These are phyloP conservation scores for Scytalopus superciliaris DNA, from an alignment of 2,113 vertebrate species.

Conservation along the genomic window DNA sequence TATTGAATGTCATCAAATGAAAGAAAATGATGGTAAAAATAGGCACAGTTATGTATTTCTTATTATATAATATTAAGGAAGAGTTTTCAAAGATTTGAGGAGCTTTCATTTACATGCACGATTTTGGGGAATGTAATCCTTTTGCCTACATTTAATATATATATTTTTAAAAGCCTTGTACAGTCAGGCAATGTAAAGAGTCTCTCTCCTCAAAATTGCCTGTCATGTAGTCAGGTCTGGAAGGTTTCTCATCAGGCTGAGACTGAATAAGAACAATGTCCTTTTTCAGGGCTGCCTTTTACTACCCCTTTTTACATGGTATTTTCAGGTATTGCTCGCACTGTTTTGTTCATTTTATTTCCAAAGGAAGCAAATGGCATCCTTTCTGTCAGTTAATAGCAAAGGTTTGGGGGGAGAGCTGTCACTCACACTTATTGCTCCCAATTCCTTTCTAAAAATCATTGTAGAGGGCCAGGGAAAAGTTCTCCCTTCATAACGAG, in stretches of 20 bases:
- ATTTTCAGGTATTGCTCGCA: background rate
- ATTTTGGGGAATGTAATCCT: background rate
- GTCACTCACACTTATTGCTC: conserved; percentile 52
- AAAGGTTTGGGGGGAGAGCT: conserved; percentile 35
- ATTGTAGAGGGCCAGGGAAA: conserved; percentile 10
- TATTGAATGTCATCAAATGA: conserved; percentile 49
- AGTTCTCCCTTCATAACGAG: conserved; percentile 51
- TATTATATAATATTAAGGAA: conserved; percentile 28
- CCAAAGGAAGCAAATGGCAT: conserved; percentile 51
- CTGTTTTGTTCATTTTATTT: conserved; percentile 41
- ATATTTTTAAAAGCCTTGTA: background rate
- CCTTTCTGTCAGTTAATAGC: conserved; percentile 18
- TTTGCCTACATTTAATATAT: background rate
- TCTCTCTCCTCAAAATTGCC: conserved; percentile 8
- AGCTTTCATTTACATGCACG: background rate
- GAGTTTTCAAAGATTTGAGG: background rate
- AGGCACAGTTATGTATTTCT: conserved; percentile 48
- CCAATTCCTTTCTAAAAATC: conserved; percentile 43
- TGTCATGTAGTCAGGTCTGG: background rate
- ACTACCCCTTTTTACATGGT: background rate
- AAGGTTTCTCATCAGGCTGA: background rate
- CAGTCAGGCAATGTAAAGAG: background rate
- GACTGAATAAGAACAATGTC: conserved; percentile 12
- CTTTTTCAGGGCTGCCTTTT: conserved; percentile 10
- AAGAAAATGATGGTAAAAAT: conserved; percentile 60